Conservation (phyloP, 2,888 invertebrate species). For the Zaprionus bogoriensis region DNA sequence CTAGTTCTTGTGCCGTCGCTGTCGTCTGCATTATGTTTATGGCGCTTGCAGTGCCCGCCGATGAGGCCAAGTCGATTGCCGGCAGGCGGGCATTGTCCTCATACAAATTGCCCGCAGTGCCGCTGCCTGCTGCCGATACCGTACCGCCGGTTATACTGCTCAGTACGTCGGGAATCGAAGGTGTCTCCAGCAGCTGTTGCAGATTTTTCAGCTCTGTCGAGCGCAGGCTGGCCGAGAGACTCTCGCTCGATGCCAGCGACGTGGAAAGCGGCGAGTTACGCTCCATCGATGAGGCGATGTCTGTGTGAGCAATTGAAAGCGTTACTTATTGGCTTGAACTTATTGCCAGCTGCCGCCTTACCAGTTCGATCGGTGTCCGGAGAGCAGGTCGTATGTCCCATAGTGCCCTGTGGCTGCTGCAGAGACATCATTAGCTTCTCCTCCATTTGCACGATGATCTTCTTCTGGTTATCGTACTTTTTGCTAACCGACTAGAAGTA, state of each 20-base stretch:
- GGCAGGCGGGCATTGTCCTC: conserved; percentile 69
- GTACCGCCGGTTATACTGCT: conserved; percentile 33
- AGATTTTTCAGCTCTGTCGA: conserved; percentile 86
- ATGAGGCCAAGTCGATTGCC: conserved; percentile 75
- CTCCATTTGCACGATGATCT: conserved; percentile 85
- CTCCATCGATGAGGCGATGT: conserved; percentile 84
- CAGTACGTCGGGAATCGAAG: conserved; percentile 63
- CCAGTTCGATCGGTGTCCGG: conserved; percentile 83
- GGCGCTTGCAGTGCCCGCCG: conserved; percentile 74
- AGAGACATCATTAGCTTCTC: conserved; percentile 85
- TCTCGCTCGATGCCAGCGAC: conserved; percentile 86
- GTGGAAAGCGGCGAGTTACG: conserved; percentile 86
- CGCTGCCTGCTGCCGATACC: background rate
- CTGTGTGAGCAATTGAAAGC: conserved; percentile 54
- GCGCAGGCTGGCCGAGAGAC: conserved; percentile 82
- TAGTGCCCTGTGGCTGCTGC: conserved; percentile 82
- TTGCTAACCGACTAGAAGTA: conserved; percentile 84
- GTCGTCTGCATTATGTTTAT: conserved; percentile 58
- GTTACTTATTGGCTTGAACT: background rate
- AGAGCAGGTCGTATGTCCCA: conserved; percentile 75
- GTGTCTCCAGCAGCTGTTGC: conserved; percentile 83
- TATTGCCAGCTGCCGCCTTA: conserved; percentile 32
- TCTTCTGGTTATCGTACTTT: conserved; percentile 85
- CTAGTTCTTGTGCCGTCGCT: conserved; percentile 33
- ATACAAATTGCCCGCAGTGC: conserved; percentile 23